These are phyloP conservation scores for Sebastes schlegelii DNA, from an alignment of 2,113 vertebrate genomes.

Conservation along the genomic window DNA sequence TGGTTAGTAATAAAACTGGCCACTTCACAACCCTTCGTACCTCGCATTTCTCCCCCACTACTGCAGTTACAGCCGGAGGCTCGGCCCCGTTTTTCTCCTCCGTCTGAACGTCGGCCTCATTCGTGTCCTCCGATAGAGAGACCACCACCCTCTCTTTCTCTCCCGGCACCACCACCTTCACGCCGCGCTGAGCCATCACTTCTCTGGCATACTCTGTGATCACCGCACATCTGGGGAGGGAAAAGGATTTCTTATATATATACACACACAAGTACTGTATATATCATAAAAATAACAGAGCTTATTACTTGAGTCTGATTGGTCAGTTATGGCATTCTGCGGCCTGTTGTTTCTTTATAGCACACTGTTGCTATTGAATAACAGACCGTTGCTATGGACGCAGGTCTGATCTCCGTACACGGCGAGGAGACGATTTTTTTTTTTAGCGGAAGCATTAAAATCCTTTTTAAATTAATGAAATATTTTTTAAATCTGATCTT, in stretches of 20 bases:
- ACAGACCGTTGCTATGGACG: no score
- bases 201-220: conserved; percentile 91
- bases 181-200: conserved; percentile 85
- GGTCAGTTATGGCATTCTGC: no score
- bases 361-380: no score
- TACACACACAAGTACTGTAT: no score
- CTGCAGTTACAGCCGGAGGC: conserved; percentile 48
- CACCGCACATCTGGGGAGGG: conserved; percentile 87
- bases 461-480: no score
- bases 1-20: no score
- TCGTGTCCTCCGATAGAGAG: conserved; percentile 77
- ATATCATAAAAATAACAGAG: neutral
- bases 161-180: conserved; percentile 87
- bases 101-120: conserved; percentile 15
- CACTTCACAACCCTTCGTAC: conserved; percentile 60
- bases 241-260: neutral
- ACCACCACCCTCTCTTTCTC: conserved; percentile 85
- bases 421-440: no score
- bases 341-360: no score
- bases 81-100: conserved; percentile 61
- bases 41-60: conserved; percentile 85
- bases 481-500: no score
- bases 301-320: no score
- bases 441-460: no score
- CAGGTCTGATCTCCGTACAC: no score